Evolutionary conservation across 2,113 vertebrate species (phyloP).

Genomic region (Thunnus thynnus): DNA sequence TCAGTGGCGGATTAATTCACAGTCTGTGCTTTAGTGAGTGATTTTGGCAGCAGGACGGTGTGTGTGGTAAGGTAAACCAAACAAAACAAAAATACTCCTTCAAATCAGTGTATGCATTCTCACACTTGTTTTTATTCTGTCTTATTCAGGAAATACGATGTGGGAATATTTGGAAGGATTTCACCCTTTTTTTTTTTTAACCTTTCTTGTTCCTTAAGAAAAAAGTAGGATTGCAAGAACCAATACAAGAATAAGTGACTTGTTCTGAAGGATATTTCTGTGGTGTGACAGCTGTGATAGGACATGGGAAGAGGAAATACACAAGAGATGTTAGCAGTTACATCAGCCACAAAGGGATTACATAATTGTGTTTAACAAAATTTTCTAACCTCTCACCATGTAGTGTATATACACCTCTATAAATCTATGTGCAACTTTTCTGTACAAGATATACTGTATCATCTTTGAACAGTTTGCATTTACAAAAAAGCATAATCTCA

Average conservation of each 20-base stretch:
- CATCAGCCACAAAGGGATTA: constrained; percentile 53
- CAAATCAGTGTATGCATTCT: background rate
- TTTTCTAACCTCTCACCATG: constrained; percentile 14
- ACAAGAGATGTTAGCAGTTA: constrained; percentile 30
- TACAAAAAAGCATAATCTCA: constrained; percentile 5
- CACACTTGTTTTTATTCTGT: constrained; percentile 38
- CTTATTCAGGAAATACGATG: constrained; percentile 4
- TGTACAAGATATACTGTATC: constrained; percentile 30
- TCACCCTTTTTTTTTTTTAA: background rate
- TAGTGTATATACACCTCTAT: constrained; percentile 43
- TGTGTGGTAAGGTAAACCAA: no score
- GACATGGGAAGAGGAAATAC: constrained; percentile 2
- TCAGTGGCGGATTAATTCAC: no score
- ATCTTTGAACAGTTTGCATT: constrained; percentile 30
- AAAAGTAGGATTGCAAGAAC: background rate
- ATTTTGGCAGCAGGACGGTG: no score
- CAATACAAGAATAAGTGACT: constrained; percentile 1
- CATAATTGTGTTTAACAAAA: constrained; percentile 27
- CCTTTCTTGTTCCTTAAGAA: background rate
- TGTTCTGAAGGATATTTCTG: background rate
- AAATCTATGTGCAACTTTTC: constrained; percentile 44
- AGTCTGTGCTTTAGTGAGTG: no score
- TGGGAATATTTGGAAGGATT: background rate
- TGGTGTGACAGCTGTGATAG: constrained; percentile 27
- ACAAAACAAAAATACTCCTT: no score